Evolutionary conservation across 30 jellyfish, hydroid and myxozoan species (phyloP), one percentile per base, ranked within the genome.

Genomic region (Catostylus mosaicus): DNA sequence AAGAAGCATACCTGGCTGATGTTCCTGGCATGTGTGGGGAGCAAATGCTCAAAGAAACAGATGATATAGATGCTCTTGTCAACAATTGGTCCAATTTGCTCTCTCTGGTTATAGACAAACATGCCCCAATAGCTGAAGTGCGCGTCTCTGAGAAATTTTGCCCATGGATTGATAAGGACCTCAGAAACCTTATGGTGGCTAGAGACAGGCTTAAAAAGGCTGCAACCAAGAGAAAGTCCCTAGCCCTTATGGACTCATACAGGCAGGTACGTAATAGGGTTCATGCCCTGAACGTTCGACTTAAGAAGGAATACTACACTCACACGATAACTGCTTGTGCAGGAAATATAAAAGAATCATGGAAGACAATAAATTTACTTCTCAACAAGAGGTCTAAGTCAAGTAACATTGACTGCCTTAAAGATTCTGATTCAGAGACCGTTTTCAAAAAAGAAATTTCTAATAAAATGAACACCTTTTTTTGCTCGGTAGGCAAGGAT

Each of bases 91-190:
- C 34, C 12, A 36, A 70, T 29, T 20, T 70, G 36, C 22, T 35
- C 36, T 70, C 82, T 18, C 36, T 37, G 47, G 29, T 27, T 8
- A 70, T 29, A 70, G 47, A n/a, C n/a, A n/a, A n/a, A n/a, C 82
- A 70, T 73, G 82, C 82, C 24, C 82, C 82, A n/a, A 70, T 70
- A 70, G 36, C 82, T n/a, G 36, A 70, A 37, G 36, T 70, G 82
- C 73, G 67, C 16, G 73, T 70, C 40, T 38, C 82, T 30, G 82
- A 70, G 29, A 70, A 12, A 70, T 70, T 8, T 23, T 70, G 82
- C 36, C 82, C 67, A 30, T n/a, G n/a, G n/a, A n/a, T n/a, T n/a
- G n/a, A n/a, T n/a, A n/a, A n/a, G n/a, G n/a, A n/a, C n/a, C n/a
- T 70, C 40, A 70, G 40, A 52, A 31, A 70, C 73, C 65, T 70